Percentiles rank a stretch among this genome's conserved stretches.
Evolutionary conservation across 2,113 vertebrate genomes (phyloP).

Genomic region (Nicator chloris): DNA sequence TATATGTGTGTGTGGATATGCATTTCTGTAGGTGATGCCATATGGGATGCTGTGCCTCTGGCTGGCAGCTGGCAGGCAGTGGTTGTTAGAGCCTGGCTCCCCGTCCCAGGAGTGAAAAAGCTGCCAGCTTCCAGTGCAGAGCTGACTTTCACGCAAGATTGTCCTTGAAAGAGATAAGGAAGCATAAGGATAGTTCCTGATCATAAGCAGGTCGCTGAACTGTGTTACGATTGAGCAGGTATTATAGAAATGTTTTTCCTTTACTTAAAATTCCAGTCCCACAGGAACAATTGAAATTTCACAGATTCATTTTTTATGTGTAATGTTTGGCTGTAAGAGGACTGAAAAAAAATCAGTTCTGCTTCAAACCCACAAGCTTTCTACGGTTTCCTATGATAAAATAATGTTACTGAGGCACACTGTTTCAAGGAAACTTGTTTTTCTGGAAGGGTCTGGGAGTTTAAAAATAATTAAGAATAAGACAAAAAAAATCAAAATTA

Average conservation of each 20-base stretch:
- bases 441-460: neutral
- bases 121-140: neutral
- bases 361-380: neutral
- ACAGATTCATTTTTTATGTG: neutral
- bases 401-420: neutral
- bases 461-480: neutral
- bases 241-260: neutral
- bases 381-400: neutral
- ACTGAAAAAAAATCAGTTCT: neutral
- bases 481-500: neutral
- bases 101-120: neutral
- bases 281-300: neutral
- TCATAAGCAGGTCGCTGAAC: neutral
- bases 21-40: neutral
- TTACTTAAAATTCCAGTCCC: neutral
- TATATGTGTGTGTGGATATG: fast-evolving
- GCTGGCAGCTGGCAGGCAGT: neutral
- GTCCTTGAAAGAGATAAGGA: slow-evolving; percentile 13
- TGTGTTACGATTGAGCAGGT: neutral
- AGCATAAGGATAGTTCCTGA: neutral
- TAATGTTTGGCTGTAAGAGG: neutral
- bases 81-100: neutral
- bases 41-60: neutral
- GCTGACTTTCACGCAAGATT: neutral
- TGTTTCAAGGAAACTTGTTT: neutral